These are phyloP conservation scores for Coregonus sp. DNA, from an alignment of 2,797 vertebrate species.

Conservation along the genomic window DNA sequence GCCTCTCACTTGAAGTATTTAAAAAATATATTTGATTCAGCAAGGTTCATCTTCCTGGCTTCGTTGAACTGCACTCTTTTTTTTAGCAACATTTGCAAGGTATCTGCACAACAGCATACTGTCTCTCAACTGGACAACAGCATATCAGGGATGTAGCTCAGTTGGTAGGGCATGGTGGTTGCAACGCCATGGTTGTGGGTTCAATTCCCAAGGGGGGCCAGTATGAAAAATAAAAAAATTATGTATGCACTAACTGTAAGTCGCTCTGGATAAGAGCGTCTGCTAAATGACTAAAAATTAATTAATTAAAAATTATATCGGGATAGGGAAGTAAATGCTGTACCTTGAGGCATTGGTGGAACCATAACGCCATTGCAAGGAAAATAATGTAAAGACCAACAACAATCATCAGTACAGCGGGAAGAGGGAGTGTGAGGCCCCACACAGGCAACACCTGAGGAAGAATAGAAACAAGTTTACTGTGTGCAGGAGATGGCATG, in stretches of 20 bases:
- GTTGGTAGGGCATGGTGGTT: no score
- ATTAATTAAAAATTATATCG: not conserved
- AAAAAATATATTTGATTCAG: not conserved
- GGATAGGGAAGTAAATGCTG: not conserved
- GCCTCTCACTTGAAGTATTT: not conserved
- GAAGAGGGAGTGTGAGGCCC: conserved; percentile 80
- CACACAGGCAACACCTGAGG: conserved; percentile 63
- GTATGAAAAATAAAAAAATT: no score
- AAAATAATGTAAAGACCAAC: conserved; percentile 81
- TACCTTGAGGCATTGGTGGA: conserved; percentile 83
- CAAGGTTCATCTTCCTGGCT: not conserved
- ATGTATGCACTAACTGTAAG: no score
- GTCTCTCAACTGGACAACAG: no score
- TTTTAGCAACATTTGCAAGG: not conserved
- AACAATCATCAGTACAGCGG: conserved; percentile 81
- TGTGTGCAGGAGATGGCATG: not conserved
- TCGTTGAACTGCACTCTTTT: not conserved
- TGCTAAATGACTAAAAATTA: no score
- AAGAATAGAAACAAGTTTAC: not conserved
- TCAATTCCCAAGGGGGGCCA: no score
- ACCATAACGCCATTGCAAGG: conserved; percentile 77
- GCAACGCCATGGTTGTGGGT: no score
- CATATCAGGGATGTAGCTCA: no score
- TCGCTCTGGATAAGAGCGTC: no score
- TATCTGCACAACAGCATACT: not conserved